Evolutionary conservation across 2,888 invertebrate genomes (phyloP), one percentile per base, ranked within the genome.

Genomic region (Gisinianus flammeolus): DNA sequence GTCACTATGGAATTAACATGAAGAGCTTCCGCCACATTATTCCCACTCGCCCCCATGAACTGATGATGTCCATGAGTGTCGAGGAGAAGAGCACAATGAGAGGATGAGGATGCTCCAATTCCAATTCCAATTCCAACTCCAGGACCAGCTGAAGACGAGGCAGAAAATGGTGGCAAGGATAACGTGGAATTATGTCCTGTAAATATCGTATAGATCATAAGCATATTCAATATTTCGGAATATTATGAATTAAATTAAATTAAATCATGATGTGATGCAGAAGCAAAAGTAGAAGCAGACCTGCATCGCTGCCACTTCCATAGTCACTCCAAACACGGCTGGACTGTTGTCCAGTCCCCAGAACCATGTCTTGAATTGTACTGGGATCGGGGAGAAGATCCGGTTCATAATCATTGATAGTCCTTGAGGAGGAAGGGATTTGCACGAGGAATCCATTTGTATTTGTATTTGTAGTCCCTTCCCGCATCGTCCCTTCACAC

Each of bases 1-100:
- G 73, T 72, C 67, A 78, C 72, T 22, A 78, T 78, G 54, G 76
- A 76, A 69, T 76, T 76, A 28, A 67, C 68, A 67, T 70, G 70
- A 52, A 70, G 52, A 2, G 44, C 52, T 22, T 70, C 54, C 16
- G 54, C 52, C 26, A 70, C 54, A 52, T 30, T 70, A 3, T 35
- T 33, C 2, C 22, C 54, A 4, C 54, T 31, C 3, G 6, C 30
- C 33, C 30, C 35, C 33, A 31, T 68, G 31, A 3, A n/a, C 67
- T n/a, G 4, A 68, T 68, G 68, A 31, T 68, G 68, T 5, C 31
- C 31, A 4, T 68, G 68, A 35, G 68, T 16, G 2, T n/a, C n/a
- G n/a, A n/a, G n/a, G n/a, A 67, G 26, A 4, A 68, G 24, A 68
- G 68, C 16, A 24, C 68, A 68, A 22, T 28, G 68, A 35, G 33